A percentile compares a stretch with the other conserved stretches of the same genome.
These are phyloP conservation scores for Danaus melanippus DNA, from an alignment of 1,140 invertebrate species.

Conservation along the genomic window DNA sequence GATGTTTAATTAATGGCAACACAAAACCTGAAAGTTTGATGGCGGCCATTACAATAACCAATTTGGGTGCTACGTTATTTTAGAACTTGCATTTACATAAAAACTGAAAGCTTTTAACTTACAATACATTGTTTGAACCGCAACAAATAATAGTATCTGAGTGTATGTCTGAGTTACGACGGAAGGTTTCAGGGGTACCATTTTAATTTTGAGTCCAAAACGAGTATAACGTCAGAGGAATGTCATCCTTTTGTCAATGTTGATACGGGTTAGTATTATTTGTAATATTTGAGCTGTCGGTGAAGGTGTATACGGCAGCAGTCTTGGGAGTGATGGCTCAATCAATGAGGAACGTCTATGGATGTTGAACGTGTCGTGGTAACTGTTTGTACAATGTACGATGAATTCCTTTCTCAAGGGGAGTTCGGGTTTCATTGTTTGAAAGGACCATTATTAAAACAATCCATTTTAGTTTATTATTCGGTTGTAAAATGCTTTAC, in stretches of 20 bases:
- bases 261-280: conserved; percentile 23
- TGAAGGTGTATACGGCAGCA: conserved; percentile 21
- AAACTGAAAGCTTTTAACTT: conserved; percentile 52
- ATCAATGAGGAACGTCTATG: conserved; percentile 47
- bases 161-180: conserved; percentile 57
- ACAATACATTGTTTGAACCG: conserved; percentile 58
- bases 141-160: conserved; percentile 66
- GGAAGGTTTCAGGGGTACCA: conserved; percentile 41
- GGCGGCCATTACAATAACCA: conserved; percentile 27
- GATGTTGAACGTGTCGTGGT: conserved; percentile 49
- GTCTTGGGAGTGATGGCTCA: conserved; percentile 56
- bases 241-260: background rate
- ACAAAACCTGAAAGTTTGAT: conserved; percentile 15
- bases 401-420: conserved; percentile 21
- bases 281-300: conserved; percentile 21
- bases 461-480: too few relatives aligned
- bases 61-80: conserved; percentile 32
- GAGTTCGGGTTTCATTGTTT: conserved; percentile 17
- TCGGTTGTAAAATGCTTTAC: too few relatives aligned
- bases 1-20: conserved; percentile 3
- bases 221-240: too few relatives aligned
- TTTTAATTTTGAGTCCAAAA: conserved; percentile 4
- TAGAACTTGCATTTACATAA: conserved; percentile 47
- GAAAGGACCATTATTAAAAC: conserved; percentile 1
- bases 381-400: conserved; percentile 62